These are phyloP conservation scores for Bombus waltoni DNA, from an alignment of 1,140 invertebrate genomes.

Conservation along the genomic window DNA sequence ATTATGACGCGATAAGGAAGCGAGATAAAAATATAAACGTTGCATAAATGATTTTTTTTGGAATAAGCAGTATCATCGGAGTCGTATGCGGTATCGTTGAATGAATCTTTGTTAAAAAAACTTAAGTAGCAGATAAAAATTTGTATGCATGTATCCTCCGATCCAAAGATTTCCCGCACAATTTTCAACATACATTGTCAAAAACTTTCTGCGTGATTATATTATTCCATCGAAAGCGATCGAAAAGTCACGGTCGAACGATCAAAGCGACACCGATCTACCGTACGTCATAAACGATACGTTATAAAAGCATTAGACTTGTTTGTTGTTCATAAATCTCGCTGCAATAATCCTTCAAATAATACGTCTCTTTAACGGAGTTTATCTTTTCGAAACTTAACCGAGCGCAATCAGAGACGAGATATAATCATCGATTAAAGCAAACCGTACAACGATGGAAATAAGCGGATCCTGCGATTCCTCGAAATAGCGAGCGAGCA, in stretches of 20 bases:
- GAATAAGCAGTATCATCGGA: no score
- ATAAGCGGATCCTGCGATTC: background rate
- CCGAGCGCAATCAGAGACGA: no score
- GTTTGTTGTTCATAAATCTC: background rate
- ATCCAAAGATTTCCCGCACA: background rate
- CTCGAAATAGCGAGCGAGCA: background rate
- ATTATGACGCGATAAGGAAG: constrained; percentile 5
- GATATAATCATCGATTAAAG: background rate
- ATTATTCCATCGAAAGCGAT: background rate
- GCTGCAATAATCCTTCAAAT: background rate
- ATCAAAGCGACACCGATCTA: background rate
- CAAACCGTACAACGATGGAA: no score
- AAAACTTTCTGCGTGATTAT: background rate
- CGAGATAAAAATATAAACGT: constrained; percentile 2
- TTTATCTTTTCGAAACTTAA: no score
- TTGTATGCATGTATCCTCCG: background rate
- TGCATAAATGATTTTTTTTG: background rate
- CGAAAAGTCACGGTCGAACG: background rate
- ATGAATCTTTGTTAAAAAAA: no score
- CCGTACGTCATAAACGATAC: background rate
- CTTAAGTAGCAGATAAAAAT: background rate
- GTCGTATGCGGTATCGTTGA: no score
- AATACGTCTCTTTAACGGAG: background rate
- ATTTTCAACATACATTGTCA: background rate
- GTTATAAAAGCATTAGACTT: background rate